Conservation (phyloP, 2,888 invertebrate species). For the Horisme vitalbata region DNA sequence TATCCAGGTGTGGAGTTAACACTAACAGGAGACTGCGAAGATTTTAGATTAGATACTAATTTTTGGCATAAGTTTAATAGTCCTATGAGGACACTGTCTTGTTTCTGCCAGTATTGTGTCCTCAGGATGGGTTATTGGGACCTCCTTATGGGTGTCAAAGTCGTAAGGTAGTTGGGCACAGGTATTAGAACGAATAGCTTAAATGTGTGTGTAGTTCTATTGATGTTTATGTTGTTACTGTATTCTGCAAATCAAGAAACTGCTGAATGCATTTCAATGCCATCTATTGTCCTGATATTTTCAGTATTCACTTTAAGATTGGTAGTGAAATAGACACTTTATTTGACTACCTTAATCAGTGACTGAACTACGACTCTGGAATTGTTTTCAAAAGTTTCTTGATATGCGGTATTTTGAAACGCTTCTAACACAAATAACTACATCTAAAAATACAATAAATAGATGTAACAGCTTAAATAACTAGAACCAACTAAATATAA, state of each 20-base stretch:
- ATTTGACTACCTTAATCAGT: too few species aligned
- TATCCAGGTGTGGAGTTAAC: conserved; percentile 13
- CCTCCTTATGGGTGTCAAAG: conserved; percentile 21
- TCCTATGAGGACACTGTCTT: not conserved
- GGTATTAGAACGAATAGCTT: conserved; percentile 23
- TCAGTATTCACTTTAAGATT: too few species aligned
- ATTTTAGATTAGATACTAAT: not conserved
- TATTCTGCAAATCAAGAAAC: conserved; percentile 22
- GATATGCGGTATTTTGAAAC: conserved; percentile 21
- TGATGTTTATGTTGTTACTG: conserved; percentile 20
- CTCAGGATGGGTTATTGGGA: conserved; percentile 19
- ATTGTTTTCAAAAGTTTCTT: conserved; percentile 12
- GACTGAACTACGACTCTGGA: too few species aligned
- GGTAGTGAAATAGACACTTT: too few species aligned
- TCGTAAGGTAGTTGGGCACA: conserved; percentile 24
- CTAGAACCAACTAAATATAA: conserved; percentile 21
- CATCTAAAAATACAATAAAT: conserved; percentile 18
- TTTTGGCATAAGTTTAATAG: not conserved
- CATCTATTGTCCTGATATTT: too few species aligned
- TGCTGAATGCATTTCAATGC: too few species aligned
- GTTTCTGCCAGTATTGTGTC: conserved; percentile 3
- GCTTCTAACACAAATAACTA: conserved; percentile 26
- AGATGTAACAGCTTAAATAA: conserved; percentile 23
- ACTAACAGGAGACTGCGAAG: conserved; percentile 2
- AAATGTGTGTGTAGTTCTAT: conserved; percentile 32